Conservation (phyloP, 2,888 invertebrate species). For the Argynnis bischoffii region DNA sequence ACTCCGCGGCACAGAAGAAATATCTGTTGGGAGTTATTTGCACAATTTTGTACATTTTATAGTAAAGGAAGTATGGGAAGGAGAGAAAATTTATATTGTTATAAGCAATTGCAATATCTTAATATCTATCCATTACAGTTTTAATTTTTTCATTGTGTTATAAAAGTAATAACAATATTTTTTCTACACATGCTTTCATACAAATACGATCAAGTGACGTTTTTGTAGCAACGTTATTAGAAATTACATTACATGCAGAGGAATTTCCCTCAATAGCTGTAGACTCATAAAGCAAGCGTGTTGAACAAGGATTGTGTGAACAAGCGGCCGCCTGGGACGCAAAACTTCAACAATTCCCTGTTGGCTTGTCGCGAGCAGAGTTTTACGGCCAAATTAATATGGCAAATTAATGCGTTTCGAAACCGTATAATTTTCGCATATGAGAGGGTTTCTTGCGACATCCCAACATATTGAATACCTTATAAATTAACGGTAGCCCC, state of each 20-base stretch:
- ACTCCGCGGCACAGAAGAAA: conserved; percentile 53
- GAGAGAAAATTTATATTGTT: not conserved
- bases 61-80: not conserved
- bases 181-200: too few species aligned
- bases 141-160: too few species aligned
- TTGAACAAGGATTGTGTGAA: conserved; percentile 73
- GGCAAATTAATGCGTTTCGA: conserved; percentile 81
- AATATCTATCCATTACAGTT: too few species aligned
- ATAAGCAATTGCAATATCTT: too few species aligned
- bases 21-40: conserved; percentile 33
- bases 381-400: conserved; percentile 84
- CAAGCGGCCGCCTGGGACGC: conserved; percentile 76
- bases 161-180: too few species aligned
- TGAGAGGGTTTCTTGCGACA: conserved; percentile 74
- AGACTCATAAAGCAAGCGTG: conserved; percentile 62
- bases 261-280: conserved; percentile 67
- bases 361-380: conserved; percentile 78
- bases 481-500: conserved; percentile 24
- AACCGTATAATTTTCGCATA: conserved; percentile 79
- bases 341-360: conserved; percentile 76
- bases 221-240: conserved; percentile 54
- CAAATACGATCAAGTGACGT: conserved; percentile 8
- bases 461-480: conserved; percentile 46
- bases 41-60: conserved; percentile 19
- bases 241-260: conserved; percentile 64